phyloP scores from a whole-genome alignment of 2,888 invertebrate genomes.

The Heteropelma amictum region DNA sequence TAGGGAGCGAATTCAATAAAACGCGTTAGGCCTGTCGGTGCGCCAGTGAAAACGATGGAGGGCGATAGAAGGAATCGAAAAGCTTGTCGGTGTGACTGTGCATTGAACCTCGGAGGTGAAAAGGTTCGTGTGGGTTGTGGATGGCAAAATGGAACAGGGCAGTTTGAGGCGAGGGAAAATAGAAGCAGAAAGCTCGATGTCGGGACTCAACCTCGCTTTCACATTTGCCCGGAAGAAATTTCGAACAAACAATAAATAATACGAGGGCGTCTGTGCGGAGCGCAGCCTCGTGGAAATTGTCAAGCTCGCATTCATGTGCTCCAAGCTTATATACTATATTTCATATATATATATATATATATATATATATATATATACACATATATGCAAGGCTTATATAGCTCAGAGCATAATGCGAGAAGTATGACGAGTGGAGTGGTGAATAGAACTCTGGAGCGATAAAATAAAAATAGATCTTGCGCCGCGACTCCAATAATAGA shows the following conservation, averaged over 20 bases:
- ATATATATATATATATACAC: too few relatives aligned
- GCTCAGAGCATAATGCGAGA: not conserved
- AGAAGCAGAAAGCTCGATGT: slow-evolving; percentile 21
- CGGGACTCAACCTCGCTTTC: slow-evolving; percentile 51
- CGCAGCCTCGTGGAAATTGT: slow-evolving; percentile 43
- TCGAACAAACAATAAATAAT: slow-evolving; percentile 65
- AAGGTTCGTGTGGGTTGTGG: not conserved
- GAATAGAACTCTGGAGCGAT: slow-evolving; percentile 49
- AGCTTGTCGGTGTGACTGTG: slow-evolving; percentile 23
- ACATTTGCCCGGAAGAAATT: slow-evolving; percentile 61
- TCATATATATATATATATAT: too few relatives aligned
- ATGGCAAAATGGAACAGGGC: not conserved
- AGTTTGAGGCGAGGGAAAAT: slow-evolving; percentile 25
- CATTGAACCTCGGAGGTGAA: too few relatives aligned
- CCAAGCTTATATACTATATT: not conserved
- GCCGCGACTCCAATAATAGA: slow-evolving; percentile 42
- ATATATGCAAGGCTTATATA: not conserved
- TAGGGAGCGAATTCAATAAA: slow-evolving; percentile 48
- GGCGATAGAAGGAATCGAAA: slow-evolving; percentile 36
- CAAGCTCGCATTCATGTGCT: slow-evolving; percentile 32
- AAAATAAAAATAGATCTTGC: slow-evolving; percentile 52
- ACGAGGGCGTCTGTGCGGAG: slow-evolving; percentile 36
- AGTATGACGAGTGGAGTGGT: slow-evolving; percentile 36
- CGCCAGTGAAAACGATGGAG: slow-evolving; percentile 22
- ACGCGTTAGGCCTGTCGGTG: not conserved